A percentile compares a stretch with the other conserved stretches of the same genome.
These are phyloP conservation scores for Solenodon paradoxus DNA, from an alignment of 2,113 vertebrate genomes.

Conservation along the genomic window DNA sequence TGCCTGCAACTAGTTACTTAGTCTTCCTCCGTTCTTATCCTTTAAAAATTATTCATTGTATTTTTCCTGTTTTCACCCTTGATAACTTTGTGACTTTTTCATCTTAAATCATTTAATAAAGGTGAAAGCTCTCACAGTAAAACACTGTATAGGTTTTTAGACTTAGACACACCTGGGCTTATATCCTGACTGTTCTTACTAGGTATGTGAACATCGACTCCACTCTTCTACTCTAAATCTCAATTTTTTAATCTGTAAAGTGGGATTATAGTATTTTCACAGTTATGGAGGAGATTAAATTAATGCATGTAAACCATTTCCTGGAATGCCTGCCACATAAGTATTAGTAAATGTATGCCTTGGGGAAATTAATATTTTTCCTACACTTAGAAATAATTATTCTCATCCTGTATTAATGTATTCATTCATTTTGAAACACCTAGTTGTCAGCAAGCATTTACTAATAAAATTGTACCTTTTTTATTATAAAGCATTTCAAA, in stretches of 20 bases:
- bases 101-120: neutral
- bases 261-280: neutral
- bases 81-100: neutral
- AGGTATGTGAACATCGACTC: neutral
- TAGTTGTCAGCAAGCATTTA: neutral
- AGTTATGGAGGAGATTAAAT: neutral
- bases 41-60: conserved; percentile 6
- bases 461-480: neutral
- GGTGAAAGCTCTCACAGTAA: neutral
- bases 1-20: neutral
- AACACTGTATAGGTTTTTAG: neutral
- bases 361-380: neutral
- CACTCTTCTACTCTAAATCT: neutral
- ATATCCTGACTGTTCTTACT: neutral
- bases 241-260: neutral
- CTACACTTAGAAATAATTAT: neutral
- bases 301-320: neutral
- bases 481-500: conserved; percentile 16
- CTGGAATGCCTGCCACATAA: neutral
- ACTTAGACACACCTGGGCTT: neutral
- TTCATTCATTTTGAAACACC: neutral
- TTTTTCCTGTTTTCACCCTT: conserved; percentile 1
- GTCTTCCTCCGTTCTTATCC: neutral
- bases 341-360: conserved; percentile 6
- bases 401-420: neutral